Conservation (phyloP, 2,113 vertebrate genomes). For the Myrmecobius fasciatus region DNA sequence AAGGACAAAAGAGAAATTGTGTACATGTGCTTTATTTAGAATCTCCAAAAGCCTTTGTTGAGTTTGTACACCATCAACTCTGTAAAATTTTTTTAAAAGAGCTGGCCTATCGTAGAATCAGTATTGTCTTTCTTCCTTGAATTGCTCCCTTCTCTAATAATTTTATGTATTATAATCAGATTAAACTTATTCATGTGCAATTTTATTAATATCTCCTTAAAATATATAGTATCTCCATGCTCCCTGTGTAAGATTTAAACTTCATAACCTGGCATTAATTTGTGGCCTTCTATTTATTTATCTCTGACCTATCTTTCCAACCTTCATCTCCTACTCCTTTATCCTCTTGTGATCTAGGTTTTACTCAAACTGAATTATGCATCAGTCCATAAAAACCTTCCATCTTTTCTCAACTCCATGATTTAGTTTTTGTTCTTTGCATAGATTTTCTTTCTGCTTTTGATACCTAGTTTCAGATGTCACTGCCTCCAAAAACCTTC, state of each 20-base stretch:
- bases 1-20: neutral
- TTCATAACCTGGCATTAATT: neutral
- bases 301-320: neutral
- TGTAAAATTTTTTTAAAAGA: neutral
- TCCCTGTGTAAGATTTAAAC: neutral
- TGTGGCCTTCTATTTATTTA: neutral
- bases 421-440: neutral
- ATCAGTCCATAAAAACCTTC: neutral
- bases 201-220: neutral
- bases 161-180: neutral
- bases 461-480: neutral
- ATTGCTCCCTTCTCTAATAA: neutral
- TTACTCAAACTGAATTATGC: neutral
- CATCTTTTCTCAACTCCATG: neutral
- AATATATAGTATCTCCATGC: neutral
- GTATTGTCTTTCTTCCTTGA: neutral
- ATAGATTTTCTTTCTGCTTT: neutral
- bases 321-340: neutral
- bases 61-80: neutral
- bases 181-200: neutral
- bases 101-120: neutral
- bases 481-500: neutral
- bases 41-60: neutral
- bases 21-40: neutral
- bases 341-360: neutral